A percentile compares a stretch with the other conserved stretches of the same genome.
Evolutionary conservation across 2,113 vertebrate genomes (phyloP).

Genomic region (Rhombomys opimus): DNA sequence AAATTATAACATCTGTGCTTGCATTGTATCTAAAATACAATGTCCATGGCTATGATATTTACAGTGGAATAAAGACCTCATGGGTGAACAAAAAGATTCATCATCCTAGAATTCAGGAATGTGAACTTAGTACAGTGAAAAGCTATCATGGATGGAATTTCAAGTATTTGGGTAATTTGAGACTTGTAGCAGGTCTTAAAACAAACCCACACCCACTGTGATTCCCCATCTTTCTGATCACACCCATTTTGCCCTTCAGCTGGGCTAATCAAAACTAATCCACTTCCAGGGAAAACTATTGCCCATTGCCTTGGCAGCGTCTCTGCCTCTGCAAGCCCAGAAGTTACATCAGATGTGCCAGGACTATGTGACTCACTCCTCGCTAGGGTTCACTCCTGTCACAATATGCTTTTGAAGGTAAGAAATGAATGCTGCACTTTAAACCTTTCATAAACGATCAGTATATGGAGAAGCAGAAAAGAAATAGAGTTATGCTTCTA

Average conservation of each 20-base stretch:
- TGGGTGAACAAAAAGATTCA: neutral
- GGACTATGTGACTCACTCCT: neutral
- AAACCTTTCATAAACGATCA: neutral
- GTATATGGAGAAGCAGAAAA: neutral
- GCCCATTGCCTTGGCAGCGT: neutral
- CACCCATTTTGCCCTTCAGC: neutral
- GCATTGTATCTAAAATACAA: neutral
- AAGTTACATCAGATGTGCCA: slow-evolving; percentile 12
- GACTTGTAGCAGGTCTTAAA: fast-evolving
- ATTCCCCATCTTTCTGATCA: neutral
- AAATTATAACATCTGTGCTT: neutral
- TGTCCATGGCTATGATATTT: neutral
- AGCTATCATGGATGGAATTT: neutral
- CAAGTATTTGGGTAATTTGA: fast-evolving
- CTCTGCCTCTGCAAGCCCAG: neutral
- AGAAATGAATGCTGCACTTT: neutral
- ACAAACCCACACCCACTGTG: fast-evolving
- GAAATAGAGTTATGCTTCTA: neutral
- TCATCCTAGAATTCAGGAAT: neutral
- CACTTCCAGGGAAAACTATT: neutral
- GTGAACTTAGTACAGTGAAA: neutral
- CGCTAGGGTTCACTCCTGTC: neutral
- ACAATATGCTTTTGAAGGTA: neutral
- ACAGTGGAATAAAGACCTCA: neutral
- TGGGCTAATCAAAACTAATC: neutral